These are phyloP conservation scores for Brachyptera putata DNA, from an alignment of 2,888 invertebrate genomes.

Conservation along the genomic window DNA sequence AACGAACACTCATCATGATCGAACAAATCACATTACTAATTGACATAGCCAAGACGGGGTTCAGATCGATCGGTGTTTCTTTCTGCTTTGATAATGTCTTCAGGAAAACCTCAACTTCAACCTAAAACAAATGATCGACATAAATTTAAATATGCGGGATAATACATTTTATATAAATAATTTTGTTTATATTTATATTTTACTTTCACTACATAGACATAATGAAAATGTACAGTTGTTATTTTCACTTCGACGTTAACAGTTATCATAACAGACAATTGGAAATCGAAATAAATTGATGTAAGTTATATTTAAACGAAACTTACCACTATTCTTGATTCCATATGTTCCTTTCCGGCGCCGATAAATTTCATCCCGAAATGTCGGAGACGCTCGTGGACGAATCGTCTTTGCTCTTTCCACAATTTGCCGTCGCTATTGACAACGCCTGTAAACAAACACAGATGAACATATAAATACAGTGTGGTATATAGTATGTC, in stretches of 20 bases:
- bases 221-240: too few relatives aligned
- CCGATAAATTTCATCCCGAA: constrained; percentile 87
- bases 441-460: constrained; percentile 78
- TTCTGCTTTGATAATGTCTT: constrained; percentile 58
- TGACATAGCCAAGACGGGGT: constrained; percentile 70
- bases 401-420: constrained; percentile 84
- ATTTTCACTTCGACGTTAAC: too few relatives aligned
- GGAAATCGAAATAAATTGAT: not conserved
- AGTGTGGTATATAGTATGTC: too few relatives aligned
- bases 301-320: not conserved
- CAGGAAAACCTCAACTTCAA: constrained; percentile 72
- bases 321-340: constrained; percentile 76
- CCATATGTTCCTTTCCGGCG: constrained; percentile 75
- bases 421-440: constrained; percentile 85
- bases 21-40: constrained; percentile 90
- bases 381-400: constrained; percentile 77
- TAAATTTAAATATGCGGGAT: not conserved
- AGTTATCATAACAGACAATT: too few relatives aligned
- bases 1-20: constrained; percentile 83
- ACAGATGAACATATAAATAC: too few relatives aligned
- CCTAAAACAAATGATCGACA: constrained; percentile 45
- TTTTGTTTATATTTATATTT: too few relatives aligned
- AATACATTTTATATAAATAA: constrained; percentile 11
- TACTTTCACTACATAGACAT: constrained; percentile 13
- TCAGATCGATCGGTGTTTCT: constrained; percentile 68